These are phyloP conservation scores for Plectropomus leopardus DNA, from an alignment of 2,113 vertebrate genomes.

Conservation along the genomic window DNA sequence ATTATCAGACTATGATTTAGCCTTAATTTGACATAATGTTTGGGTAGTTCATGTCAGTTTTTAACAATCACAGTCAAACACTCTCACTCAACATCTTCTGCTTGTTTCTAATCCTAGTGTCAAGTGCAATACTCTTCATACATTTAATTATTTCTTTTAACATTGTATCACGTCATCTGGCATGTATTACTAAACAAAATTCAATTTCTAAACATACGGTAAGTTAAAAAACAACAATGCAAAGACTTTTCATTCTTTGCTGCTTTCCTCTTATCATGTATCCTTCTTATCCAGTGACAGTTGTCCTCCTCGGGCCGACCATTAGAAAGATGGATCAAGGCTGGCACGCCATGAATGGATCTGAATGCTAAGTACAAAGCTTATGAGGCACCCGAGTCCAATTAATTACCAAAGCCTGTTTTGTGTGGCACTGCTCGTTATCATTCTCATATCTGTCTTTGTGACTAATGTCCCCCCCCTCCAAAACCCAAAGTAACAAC, in stretches of 20 bases:
- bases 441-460: conserved; percentile 64
- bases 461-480: conserved; percentile 55
- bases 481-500: conserved; percentile 51
- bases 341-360: conserved; percentile 44
- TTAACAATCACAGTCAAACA: neutral
- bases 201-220: neutral
- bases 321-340: conserved; percentile 73
- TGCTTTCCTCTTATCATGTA: conserved; percentile 18
- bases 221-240: neutral
- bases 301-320: conserved; percentile 53
- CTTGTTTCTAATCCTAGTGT: neutral
- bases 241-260: neutral
- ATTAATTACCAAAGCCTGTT: conserved; percentile 70
- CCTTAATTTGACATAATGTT: too few species aligned
- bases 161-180: too few species aligned
- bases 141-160: neutral
- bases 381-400: conserved; percentile 53
- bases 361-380: conserved; percentile 62
- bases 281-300: conserved; percentile 53
- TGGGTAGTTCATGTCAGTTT: too few species aligned
- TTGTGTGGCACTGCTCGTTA: conserved; percentile 58
- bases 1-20: neutral
- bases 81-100: neutral
- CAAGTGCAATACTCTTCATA: neutral
- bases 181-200: neutral